Evolutionary conservation across 2,113 vertebrate species (phyloP).

Genomic region (Oryzias woworae): DNA sequence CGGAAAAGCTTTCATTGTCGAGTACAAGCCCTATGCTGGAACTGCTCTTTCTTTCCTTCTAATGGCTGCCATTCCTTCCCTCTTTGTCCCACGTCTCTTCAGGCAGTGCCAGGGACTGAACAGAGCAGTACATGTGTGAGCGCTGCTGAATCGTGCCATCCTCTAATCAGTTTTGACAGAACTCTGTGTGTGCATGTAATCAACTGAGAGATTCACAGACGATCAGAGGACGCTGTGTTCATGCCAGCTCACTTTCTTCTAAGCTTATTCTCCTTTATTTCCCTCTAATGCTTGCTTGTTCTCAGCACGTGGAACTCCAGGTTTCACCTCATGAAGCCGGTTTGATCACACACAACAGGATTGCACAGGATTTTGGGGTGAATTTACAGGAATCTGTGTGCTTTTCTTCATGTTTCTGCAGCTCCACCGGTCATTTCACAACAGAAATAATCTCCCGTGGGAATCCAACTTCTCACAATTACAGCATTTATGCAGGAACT

Average conservation of each 20-base stretch:
- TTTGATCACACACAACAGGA: conserved; percentile 46
- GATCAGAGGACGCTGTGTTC: conserved; percentile 49
- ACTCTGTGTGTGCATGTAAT: conserved; percentile 43
- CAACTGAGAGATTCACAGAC: conserved; percentile 44
- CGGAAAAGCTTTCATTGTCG: neutral
- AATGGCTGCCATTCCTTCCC: neutral
- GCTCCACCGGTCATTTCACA: conserved; percentile 41
- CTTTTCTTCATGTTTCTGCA: neutral
- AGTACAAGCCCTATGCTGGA: neutral
- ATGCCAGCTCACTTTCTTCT: neutral
- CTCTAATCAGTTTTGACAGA: conserved; percentile 63
- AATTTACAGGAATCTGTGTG: conserved; percentile 6
- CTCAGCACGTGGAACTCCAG: neutral
- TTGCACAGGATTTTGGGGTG: conserved; percentile 27
- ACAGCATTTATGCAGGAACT: neutral
- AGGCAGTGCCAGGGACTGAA: conserved; percentile 23
- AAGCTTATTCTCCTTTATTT: neutral
- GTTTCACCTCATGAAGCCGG: conserved; percentile 8
- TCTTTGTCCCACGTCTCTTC: conserved; percentile 13
- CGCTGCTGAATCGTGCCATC: conserved; percentile 43
- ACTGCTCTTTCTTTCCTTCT: neutral
- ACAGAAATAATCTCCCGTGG: conserved; percentile 49
- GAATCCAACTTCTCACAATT: conserved; percentile 59
- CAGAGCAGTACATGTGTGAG: conserved; percentile 20
- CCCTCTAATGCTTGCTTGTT: neutral